Percentiles rank a stretch among this genome's conserved stretches.
Evolutionary conservation across 2,113 vertebrate species (phyloP).

Genomic region (Anseranas semipalmata): DNA sequence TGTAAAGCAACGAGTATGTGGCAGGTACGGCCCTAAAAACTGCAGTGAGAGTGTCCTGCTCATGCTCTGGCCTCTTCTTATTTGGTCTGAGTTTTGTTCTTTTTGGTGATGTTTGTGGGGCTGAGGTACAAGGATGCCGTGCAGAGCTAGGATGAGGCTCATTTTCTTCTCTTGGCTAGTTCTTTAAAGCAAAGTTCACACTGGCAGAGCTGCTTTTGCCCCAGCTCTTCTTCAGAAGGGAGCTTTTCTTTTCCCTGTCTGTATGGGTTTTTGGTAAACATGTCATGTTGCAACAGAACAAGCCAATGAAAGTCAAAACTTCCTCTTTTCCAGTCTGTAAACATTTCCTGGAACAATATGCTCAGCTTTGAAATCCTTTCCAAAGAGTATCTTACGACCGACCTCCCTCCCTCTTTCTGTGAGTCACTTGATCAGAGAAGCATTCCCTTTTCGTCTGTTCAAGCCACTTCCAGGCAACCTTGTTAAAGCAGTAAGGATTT

Average conservation of each 20-base stretch:
- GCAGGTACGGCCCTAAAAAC: background rate
- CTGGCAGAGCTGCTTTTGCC: background rate
- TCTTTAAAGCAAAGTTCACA: background rate
- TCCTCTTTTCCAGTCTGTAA: conserved; percentile 62
- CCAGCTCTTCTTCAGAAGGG: conserved; percentile 17
- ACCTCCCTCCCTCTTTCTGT: conserved; percentile 45
- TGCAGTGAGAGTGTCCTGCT: background rate
- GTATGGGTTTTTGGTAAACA: conserved; percentile 39
- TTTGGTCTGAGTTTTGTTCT: background rate
- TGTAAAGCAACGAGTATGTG: background rate
- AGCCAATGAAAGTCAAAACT: conserved; percentile 67
- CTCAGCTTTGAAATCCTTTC: conserved; percentile 66
- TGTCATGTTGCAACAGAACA: conserved; percentile 36
- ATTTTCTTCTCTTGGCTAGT: conserved; percentile 6
- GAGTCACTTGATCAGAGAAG: conserved; percentile 52
- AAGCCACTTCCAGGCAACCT: conserved; percentile 52
- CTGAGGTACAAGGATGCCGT: background rate
- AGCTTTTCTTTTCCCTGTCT: conserved; percentile 26
- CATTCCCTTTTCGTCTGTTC: conserved; percentile 43
- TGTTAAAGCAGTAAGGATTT: conserved; percentile 40
- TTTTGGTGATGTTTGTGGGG: background rate
- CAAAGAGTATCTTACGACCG: conserved; percentile 53
- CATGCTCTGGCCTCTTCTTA: background rate
- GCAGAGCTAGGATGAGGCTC: background rate
- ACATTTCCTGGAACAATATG: conserved; percentile 70